Percentiles rank a stretch among this genome's conserved stretches.
phyloP scores from a whole-genome alignment of 2,888 invertebrate genomes.

The Anorthoa munda region DNA sequence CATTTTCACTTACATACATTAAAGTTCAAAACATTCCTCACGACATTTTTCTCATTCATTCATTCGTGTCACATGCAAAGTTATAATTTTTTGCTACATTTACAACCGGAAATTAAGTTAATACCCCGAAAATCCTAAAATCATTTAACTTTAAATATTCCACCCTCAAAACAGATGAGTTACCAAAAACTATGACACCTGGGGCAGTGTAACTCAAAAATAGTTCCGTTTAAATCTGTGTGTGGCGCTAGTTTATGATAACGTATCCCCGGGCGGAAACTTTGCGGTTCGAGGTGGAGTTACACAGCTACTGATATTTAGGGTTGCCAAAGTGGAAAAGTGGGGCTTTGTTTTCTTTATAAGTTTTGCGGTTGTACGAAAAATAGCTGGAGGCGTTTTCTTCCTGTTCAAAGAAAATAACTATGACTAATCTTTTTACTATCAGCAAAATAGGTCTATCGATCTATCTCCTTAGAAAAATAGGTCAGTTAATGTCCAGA shows the following conservation, averaged over 20 bases:
- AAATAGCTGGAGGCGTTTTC: not conserved
- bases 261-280: constrained; percentile 29
- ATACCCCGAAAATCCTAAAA: not conserved
- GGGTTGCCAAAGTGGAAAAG: constrained; percentile 24
- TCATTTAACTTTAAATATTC: too few species aligned
- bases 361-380: not conserved
- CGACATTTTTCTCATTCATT: too few species aligned
- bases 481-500: too few species aligned
- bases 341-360: not conserved
- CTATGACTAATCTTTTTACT: too few species aligned
- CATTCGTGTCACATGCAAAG: too few species aligned
- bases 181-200: constrained; percentile 13
- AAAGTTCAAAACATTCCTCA: too few species aligned
- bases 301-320: constrained; percentile 4
- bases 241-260: constrained; percentile 43
- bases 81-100: too few species aligned
- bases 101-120: constrained; percentile 3
- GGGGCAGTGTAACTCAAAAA: constrained; percentile 18
- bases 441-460: too few species aligned
- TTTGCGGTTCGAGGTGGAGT: constrained; percentile 27
- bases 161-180: not conserved
- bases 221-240: constrained; percentile 27
- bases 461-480: too few species aligned
- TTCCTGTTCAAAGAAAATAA: not conserved
- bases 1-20: too few species aligned